phyloP scores from a whole-genome alignment of 2,888 invertebrate genomes.

The Sesamia inferens region DNA sequence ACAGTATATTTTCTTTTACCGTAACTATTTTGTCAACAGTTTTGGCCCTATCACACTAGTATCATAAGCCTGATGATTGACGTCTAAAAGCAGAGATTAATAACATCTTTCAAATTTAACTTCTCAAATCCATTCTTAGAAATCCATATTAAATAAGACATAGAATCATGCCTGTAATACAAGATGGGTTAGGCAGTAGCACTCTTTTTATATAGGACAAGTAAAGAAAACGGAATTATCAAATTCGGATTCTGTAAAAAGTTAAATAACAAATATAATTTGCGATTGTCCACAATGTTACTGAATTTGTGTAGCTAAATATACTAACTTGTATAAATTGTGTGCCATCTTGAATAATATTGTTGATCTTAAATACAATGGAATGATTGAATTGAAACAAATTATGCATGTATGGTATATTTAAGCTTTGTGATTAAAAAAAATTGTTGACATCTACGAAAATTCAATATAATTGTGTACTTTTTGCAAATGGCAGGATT shows the following conservation, averaged over 20 bases:
- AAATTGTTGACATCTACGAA: background rate
- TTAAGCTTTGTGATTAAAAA: background rate
- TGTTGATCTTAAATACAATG: background rate
- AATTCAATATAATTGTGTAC: background rate
- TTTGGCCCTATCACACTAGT: background rate
- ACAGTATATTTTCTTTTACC: conserved; percentile 16
- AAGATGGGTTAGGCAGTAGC: background rate
- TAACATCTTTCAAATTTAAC: background rate
- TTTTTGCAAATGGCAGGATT: conserved; percentile 9
- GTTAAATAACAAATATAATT: background rate
- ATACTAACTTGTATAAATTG: conserved; percentile 12
- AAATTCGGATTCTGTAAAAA: no score
- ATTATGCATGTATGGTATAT: conserved; percentile 6
- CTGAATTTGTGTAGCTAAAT: conserved; percentile 26
- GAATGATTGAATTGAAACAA: conserved; percentile 4
- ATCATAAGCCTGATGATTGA: background rate
- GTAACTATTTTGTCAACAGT: conserved; percentile 7
- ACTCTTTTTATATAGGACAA: background rate
- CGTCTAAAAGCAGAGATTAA: background rate
- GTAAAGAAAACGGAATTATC: background rate
- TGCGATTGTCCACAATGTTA: background rate
- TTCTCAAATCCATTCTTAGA: background rate
- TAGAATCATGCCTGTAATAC: background rate
- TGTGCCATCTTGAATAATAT: no score
- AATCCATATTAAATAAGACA: background rate